phyloP scores from a whole-genome alignment of 2,797 vertebrate genomes.

The Lacerta bilineata region DNA sequence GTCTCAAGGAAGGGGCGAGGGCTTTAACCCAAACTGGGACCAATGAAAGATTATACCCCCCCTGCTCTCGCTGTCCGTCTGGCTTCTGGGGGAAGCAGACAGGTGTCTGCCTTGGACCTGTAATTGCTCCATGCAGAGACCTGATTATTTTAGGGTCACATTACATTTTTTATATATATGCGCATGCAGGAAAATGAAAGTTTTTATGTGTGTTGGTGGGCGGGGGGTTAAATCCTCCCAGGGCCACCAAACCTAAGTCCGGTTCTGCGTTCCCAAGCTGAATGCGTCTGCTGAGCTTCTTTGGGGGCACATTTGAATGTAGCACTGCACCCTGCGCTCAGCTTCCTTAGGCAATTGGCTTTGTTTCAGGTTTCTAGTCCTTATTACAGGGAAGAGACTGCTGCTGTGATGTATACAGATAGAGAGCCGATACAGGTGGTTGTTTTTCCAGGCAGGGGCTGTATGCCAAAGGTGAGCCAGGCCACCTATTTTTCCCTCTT shows the following conservation, averaged over 20 bases:
- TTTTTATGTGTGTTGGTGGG: no score
- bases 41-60: background rate
- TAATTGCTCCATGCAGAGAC: no score
- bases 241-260: background rate
- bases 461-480: no score
- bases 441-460: no score
- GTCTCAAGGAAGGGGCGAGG: background rate
- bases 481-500: no score
- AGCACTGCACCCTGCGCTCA: no score
- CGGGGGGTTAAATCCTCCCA: no score
- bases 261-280: background rate
- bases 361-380: background rate
- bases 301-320: background rate
- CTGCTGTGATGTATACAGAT: background rate
- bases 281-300: background rate
- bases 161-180: no score
- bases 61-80: background rate
- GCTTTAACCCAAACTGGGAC: background rate
- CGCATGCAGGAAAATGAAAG: no score
- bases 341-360: background rate
- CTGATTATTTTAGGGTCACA: no score
- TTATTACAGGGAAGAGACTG: background rate
- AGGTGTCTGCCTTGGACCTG: no score
- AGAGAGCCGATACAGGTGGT: background rate
- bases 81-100: background rate